A percentile compares a stretch with the other conserved stretches of the same genome.
These are phyloP conservation scores for Lateolabrax maculatus DNA, from an alignment of 2,797 vertebrate genomes.

Conservation along the genomic window DNA sequence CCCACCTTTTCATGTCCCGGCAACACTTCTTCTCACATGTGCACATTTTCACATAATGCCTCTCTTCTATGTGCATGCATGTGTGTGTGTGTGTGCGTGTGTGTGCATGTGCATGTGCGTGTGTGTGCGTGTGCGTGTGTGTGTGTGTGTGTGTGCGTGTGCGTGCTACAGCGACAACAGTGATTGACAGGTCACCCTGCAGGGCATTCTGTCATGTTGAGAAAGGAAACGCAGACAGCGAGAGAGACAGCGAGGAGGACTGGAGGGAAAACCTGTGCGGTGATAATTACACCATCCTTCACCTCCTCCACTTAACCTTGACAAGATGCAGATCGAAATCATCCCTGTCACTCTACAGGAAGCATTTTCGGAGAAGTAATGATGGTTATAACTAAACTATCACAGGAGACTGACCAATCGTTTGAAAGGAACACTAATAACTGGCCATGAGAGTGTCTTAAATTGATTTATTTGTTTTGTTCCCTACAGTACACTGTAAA, in stretches of 20 bases:
- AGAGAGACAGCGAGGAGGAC: conserved; percentile 62
- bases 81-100: neutral
- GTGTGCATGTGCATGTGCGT: too few species aligned
- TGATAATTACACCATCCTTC: conserved; percentile 63
- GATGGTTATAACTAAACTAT: conserved; percentile 29
- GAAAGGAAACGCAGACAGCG: conserved; percentile 62
- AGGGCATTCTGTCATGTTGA: conserved; percentile 52
- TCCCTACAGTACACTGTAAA: conserved; percentile 4
- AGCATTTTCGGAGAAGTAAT: conserved; percentile 39
- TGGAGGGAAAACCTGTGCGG: conserved; percentile 49
- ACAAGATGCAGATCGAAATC: conserved; percentile 57
- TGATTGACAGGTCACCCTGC: conserved; percentile 55
- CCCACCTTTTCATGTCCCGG: neutral
- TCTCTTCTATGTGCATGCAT: neutral
- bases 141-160: conserved; percentile 15
- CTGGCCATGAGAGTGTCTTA: neutral
- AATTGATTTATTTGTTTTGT: neutral
- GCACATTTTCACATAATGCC: neutral
- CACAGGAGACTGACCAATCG: neutral
- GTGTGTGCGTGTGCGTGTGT: too few species aligned
- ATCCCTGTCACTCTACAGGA: conserved; percentile 44
- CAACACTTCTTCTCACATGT: conserved; percentile 13
- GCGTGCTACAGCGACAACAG: conserved; percentile 16
- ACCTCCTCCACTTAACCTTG: conserved; percentile 61
- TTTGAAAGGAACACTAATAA: neutral